A percentile compares a stretch with the other conserved stretches of the same genome.
Evolutionary conservation across 2,888 invertebrate genomes (phyloP).

Genomic region (Eugnorisma glareosa): DNA sequence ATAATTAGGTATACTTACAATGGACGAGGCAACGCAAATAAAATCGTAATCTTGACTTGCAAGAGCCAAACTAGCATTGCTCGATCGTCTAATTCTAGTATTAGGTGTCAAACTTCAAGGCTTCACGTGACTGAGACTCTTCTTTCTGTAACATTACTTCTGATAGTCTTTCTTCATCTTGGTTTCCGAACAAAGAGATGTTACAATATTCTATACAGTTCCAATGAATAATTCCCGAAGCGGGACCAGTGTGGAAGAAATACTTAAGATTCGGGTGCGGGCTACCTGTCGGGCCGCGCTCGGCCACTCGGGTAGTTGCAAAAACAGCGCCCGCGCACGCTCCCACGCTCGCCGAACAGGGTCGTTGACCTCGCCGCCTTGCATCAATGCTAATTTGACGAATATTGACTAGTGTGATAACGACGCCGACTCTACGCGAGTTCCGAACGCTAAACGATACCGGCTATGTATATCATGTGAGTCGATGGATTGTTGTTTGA

Average conservation of each 20-base stretch:
- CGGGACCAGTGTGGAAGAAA: constrained; percentile 55
- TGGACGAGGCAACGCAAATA: not conserved
- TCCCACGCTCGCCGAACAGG: constrained; percentile 84
- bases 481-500: constrained; percentile 14
- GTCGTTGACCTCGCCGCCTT: constrained; percentile 79
- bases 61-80: not conserved
- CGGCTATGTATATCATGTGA: constrained; percentile 49
- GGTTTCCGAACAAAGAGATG: not conserved
- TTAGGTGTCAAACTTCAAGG: not conserved
- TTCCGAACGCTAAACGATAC: constrained; percentile 64
- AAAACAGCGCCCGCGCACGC: constrained; percentile 82
- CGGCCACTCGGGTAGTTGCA: constrained; percentile 76
- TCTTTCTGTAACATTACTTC: not conserved
- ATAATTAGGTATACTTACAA: not conserved
- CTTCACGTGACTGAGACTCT: not conserved
- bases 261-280: constrained; percentile 73
- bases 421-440: constrained; percentile 67
- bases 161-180: not conserved
- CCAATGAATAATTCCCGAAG: constrained; percentile 64
- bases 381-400: constrained; percentile 87
- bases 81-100: not conserved
- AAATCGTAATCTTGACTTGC: not conserved
- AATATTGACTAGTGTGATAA: constrained; percentile 75
- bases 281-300: constrained; percentile 71
- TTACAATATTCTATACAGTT: constrained; percentile 23